phyloP scores from a whole-genome alignment of 1,140 invertebrate genomes.

The Camponotus floridanus region DNA sequence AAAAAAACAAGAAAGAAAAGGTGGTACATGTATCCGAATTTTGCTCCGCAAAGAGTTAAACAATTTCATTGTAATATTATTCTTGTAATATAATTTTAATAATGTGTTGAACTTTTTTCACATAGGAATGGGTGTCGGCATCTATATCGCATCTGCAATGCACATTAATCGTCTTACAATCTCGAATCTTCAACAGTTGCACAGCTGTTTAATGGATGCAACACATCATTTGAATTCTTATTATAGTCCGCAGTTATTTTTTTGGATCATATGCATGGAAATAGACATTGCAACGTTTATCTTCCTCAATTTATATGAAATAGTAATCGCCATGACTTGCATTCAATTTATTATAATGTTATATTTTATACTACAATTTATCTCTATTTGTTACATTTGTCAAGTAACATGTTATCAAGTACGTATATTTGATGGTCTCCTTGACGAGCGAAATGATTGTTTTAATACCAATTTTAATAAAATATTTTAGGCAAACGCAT shows the following conservation, averaged over 20 bases:
- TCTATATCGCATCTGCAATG: background rate
- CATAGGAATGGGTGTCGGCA: background rate
- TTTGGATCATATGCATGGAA: slow-evolving; percentile 8
- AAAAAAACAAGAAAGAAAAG: background rate
- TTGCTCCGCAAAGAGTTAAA: background rate
- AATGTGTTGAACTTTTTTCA: background rate
- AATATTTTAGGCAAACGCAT: slow-evolving; percentile 32
- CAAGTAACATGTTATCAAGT: slow-evolving; percentile 44
- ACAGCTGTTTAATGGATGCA: background rate
- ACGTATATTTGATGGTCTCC: background rate
- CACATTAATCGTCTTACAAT: background rate
- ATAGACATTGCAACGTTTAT: background rate
- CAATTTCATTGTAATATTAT: background rate
- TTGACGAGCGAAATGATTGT: background rate
- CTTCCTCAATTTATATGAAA: background rate
- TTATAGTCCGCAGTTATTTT: slow-evolving; percentile 24
- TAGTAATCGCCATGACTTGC: background rate
- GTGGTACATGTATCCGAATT: background rate
- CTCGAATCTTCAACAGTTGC: slow-evolving; percentile 10
- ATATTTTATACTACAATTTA: slow-evolving; percentile 12
- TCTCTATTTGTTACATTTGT: slow-evolving; percentile 20
- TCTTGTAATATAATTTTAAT: background rate
- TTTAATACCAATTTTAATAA: background rate
- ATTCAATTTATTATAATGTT: background rate
- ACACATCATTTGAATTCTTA: slow-evolving; percentile 26